Percentiles rank a stretch among this genome's conserved stretches.
Conservation (phyloP, 2,888 invertebrate species). For the Ennomos erosarius region DNA sequence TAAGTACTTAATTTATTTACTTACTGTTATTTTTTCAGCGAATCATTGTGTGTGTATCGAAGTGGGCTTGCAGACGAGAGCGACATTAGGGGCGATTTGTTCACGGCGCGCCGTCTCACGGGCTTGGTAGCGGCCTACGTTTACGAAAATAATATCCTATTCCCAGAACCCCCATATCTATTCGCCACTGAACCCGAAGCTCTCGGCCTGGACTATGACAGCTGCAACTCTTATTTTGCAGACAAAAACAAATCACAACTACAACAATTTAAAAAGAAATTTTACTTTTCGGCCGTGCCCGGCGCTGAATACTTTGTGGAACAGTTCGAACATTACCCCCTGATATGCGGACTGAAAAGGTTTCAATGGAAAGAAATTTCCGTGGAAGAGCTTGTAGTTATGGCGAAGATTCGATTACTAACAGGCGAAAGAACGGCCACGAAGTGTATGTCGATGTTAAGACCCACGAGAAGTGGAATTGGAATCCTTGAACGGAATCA, state of each 20-base stretch:
- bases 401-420: background rate
- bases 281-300: constrained; percentile 3
- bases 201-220: background rate
- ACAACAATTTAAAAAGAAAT: background rate
- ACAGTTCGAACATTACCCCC: constrained; percentile 1
- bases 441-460: background rate
- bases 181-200: constrained; percentile 4
- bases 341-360: constrained; percentile 1
- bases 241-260: background rate
- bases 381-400: background rate
- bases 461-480: background rate
- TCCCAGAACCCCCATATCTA: background rate
- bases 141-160: background rate
- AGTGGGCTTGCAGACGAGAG: constrained; percentile 1
- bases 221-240: too few species aligned
- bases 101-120: constrained; percentile 4
- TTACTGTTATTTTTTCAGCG: constrained; percentile 1
- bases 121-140: constrained; percentile 10
- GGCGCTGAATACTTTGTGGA: constrained; percentile 8
- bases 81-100: background rate
- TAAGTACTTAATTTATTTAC: too few species aligned
- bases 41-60: background rate
- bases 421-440: background rate
- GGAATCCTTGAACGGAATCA: too few species aligned
- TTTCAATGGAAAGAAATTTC: constrained; percentile 7